A percentile compares a stretch with the other conserved stretches of the same genome.
phyloP scores from a whole-genome alignment of 53 echinoderm and acorn worm species.

The Mesocentrotus franciscanus region DNA sequence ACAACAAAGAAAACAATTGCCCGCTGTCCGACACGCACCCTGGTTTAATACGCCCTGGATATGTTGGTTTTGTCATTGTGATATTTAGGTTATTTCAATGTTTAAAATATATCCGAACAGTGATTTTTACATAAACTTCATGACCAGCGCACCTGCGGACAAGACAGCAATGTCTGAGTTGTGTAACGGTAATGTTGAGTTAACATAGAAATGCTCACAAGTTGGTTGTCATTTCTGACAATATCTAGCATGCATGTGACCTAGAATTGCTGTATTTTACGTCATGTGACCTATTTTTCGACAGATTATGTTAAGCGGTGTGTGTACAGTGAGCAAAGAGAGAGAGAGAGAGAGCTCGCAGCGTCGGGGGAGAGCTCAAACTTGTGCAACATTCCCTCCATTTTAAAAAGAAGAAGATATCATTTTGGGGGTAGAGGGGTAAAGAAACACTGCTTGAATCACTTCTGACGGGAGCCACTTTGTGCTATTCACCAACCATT shows the following conservation, averaged over 20 bases:
- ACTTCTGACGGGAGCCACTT: constrained; percentile 53
- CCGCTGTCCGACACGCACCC: background rate
- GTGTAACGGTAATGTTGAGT: background rate
- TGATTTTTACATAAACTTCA: constrained; percentile 10
- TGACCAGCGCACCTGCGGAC: background rate
- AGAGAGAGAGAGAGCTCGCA: background rate
- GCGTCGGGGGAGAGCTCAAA: background rate
- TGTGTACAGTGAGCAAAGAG: background rate
- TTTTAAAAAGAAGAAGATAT: constrained; percentile 10
- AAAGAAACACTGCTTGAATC: constrained; percentile 6
- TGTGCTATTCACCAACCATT: constrained; percentile 55
- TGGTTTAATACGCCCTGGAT: background rate
- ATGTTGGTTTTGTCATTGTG: background rate
- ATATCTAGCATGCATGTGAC: background rate
- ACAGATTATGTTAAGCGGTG: background rate
- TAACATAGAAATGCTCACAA: background rate
- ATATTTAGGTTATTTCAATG: constrained; percentile 38
- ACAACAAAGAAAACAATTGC: constrained; percentile 42
- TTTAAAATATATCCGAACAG: constrained; percentile 12
- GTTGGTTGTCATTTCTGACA: background rate
- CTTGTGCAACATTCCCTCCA: constrained; percentile 28
- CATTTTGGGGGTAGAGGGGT: constrained; percentile 43
- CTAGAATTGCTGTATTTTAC: background rate
- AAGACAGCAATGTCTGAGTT: background rate
- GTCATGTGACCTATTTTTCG: background rate